A percentile compares a stretch with the other conserved stretches of the same genome.
These are phyloP conservation scores for Nomia melanderi DNA, from an alignment of 1,140 invertebrate genomes.

Conservation along the genomic window DNA sequence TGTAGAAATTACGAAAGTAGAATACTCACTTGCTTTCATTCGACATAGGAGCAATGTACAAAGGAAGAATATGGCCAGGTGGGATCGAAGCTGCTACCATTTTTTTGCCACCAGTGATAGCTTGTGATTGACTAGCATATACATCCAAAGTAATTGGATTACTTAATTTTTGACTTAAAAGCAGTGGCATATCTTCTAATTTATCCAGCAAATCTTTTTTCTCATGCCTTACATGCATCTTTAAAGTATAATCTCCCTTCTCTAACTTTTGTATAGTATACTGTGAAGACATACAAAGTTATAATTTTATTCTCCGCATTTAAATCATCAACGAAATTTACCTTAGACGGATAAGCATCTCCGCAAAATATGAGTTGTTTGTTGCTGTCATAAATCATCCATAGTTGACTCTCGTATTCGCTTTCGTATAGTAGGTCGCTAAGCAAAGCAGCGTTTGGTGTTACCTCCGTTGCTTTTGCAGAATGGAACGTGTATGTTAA, in stretches of 20 bases:
- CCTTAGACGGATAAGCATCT: slow-evolving; percentile 94
- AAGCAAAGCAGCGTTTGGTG: slow-evolving; percentile 89
- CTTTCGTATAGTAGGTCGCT: slow-evolving; percentile 95
- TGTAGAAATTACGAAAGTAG: background rate
- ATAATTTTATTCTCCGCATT: background rate
- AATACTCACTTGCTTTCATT: slow-evolving; percentile 87
- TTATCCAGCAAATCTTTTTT: slow-evolving; percentile 93
- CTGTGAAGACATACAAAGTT: slow-evolving; percentile 80
- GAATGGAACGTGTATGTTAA: slow-evolving; percentile 93
- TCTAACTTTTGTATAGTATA: slow-evolving; percentile 92
- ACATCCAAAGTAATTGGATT: slow-evolving; percentile 88
- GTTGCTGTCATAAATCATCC: slow-evolving; percentile 97
- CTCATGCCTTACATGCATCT: slow-evolving; percentile 94
- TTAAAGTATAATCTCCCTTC: slow-evolving; percentile 96
- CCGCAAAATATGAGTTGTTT: slow-evolving; percentile 93
- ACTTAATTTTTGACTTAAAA: slow-evolving; percentile 89
- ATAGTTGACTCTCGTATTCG: slow-evolving; percentile 97
- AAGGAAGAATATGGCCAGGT: slow-evolving; percentile 84
- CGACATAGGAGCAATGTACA: slow-evolving; percentile 88
- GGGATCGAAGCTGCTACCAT: slow-evolving; percentile 84
- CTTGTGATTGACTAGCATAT: slow-evolving; percentile 86
- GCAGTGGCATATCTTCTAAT: slow-evolving; percentile 88
- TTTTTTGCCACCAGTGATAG: slow-evolving; percentile 89
- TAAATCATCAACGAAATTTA: slow-evolving; percentile 73
- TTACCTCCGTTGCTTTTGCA: slow-evolving; percentile 91